These are phyloP conservation scores for Dallia pectoralis DNA, from an alignment of 2,797 vertebrate genomes.

Conservation along the genomic window DNA sequence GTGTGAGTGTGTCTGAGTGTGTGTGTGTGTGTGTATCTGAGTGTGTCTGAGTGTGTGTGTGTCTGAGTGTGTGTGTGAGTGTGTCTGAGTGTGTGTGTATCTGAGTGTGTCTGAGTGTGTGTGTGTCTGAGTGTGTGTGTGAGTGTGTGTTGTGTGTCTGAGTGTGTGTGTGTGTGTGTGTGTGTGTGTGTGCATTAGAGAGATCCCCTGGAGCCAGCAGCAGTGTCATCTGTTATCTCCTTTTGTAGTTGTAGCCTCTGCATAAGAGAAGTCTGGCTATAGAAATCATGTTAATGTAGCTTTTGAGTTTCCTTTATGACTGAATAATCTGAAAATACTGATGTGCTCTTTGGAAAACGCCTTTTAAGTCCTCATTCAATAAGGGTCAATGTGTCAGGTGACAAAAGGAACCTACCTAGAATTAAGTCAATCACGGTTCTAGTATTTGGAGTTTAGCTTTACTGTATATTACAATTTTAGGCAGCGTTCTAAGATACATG, in stretches of 20 bases:
- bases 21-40: slow-evolving; percentile 24
- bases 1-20: slow-evolving; percentile 32
- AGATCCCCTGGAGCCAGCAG: slow-evolving; percentile 73
- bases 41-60: slow-evolving; percentile 59
- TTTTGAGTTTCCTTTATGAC: slow-evolving; percentile 41
- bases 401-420: not conserved
- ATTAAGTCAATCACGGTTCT: not conserved
- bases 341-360: slow-evolving; percentile 14
- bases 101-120: slow-evolving; percentile 37
- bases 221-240: slow-evolving; percentile 72
- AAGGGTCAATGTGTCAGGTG: not conserved
- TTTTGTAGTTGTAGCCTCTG: slow-evolving; percentile 51
- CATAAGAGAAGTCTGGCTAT: slow-evolving; percentile 56
- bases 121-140: slow-evolving; percentile 18
- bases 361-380: slow-evolving; percentile 14
- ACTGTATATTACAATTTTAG: not conserved
- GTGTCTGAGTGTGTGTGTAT: slow-evolving; percentile 27
- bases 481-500: not conserved
- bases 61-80: slow-evolving; percentile 14
- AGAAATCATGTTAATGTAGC: slow-evolving; percentile 59
- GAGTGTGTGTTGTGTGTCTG: slow-evolving; percentile 37
- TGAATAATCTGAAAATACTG: slow-evolving; percentile 12
- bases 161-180: slow-evolving; percentile 20
- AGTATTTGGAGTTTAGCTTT: not conserved
- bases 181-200: slow-evolving; percentile 26